A percentile compares a stretch with the other conserved stretches of the same genome.
These are phyloP conservation scores for Tenthredo notha DNA, from an alignment of 2,888 invertebrate genomes.

Conservation along the genomic window DNA sequence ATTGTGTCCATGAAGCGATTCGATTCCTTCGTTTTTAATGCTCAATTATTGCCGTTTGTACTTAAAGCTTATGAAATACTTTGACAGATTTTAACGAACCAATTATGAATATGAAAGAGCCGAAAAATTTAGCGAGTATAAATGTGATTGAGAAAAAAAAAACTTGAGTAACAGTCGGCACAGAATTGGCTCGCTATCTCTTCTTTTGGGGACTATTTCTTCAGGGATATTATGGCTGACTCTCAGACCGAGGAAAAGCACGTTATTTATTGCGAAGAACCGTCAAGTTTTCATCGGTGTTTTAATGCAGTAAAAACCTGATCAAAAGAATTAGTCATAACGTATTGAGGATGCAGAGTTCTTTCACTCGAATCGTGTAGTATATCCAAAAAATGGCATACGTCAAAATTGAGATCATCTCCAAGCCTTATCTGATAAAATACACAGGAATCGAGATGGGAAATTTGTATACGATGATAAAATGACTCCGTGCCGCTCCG, in stretches of 20 bases:
- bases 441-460: neutral
- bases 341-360: neutral
- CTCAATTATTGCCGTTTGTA: neutral
- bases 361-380: neutral
- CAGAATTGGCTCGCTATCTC: constrained; percentile 13
- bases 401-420: neutral
- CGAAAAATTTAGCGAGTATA: neutral
- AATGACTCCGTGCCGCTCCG: neutral
- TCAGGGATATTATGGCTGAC: constrained; percentile 1
- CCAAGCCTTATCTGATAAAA: neutral
- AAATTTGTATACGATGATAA: neutral
- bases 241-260: constrained; percentile 31
- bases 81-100: constrained; percentile 44
- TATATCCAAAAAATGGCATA: neutral
- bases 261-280: constrained; percentile 32
- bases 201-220: neutral
- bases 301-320: neutral
- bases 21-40: neutral
- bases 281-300: neutral
- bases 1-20: neutral
- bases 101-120: constrained; percentile 16
- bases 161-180: neutral
- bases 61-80: constrained; percentile 8
- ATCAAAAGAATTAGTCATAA: neutral
- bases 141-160: neutral